Percentiles rank a stretch among this genome's conserved stretches.
These are phyloP conservation scores for Lasioglossum villosulum DNA, from an alignment of 2,888 invertebrate genomes.

Conservation along the genomic window DNA sequence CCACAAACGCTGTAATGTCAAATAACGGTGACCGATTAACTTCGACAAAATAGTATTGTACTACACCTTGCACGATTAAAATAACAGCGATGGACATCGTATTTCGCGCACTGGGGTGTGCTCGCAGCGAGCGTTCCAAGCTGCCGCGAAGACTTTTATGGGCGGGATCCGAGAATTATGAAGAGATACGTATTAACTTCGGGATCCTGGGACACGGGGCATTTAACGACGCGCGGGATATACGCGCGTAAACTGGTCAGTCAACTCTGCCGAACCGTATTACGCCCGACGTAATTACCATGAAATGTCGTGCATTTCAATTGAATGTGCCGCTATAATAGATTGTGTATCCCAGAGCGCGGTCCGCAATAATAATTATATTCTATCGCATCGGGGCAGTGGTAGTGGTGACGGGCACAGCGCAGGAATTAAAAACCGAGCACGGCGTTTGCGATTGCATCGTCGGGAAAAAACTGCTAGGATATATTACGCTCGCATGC, in stretches of 20 bases:
- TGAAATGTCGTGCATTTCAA: conserved; percentile 47
- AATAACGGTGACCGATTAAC: too few species aligned
- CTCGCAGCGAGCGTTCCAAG: neutral
- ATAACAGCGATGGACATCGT: neutral
- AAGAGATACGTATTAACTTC: conserved; percentile 24
- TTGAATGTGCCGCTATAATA: conserved; percentile 33
- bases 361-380: conserved; percentile 40
- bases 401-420: neutral
- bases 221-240: conserved; percentile 47
- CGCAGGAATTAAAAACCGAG: conserved; percentile 28
- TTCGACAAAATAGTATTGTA: too few species aligned
- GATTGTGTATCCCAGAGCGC: conserved; percentile 12
- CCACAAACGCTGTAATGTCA: too few species aligned
- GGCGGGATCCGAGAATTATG: conserved; percentile 17
- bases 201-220: conserved; percentile 2
- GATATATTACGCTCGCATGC: neutral
- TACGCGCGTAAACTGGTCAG: conserved; percentile 34
- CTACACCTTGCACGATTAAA: neutral
- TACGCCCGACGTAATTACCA: conserved; percentile 43
- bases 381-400: conserved; percentile 20
- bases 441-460: neutral
- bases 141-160: neutral
- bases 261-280: conserved; percentile 31
- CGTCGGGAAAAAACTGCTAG: conserved; percentile 1
- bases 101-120: neutral